Percentiles rank a stretch among this genome's conserved stretches.
Conservation (phyloP, 2,888 invertebrate genomes). For the Ditula angustiorana region DNA sequence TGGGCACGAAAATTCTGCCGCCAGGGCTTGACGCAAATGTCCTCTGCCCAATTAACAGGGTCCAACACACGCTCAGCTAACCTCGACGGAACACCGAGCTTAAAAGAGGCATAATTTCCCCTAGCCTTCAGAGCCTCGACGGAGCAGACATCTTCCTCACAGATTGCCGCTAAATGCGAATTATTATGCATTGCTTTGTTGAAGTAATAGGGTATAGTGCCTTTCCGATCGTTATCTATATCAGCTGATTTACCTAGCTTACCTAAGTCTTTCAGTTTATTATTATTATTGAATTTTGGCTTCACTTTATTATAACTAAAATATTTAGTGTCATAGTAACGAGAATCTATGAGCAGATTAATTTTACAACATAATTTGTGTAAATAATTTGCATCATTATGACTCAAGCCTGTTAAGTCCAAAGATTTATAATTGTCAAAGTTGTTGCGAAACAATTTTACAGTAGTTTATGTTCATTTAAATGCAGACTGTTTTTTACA, state of each 20-base stretch:
- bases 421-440: neutral
- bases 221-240: neutral
- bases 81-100: neutral
- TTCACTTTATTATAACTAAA: neutral
- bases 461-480: constrained; percentile 1
- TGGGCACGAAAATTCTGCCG: no score
- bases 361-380: neutral
- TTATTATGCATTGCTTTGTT: neutral
- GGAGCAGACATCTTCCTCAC: neutral
- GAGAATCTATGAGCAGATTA: neutral
- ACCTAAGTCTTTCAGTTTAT: neutral
- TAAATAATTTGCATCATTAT: neutral
- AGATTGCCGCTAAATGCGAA: neutral
- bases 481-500: neutral
- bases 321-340: neutral
- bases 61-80: neutral
- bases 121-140: neutral
- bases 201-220: neutral
- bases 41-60: neutral
- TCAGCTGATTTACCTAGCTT: neutral
- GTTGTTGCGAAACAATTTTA: constrained; percentile 6
- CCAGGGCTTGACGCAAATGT: neutral
- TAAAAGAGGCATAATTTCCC: no score
- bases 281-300: no score
- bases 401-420: neutral